phyloP scores from a whole-genome alignment of 2,888 invertebrate species.

The Drosophila barbarae region DNA sequence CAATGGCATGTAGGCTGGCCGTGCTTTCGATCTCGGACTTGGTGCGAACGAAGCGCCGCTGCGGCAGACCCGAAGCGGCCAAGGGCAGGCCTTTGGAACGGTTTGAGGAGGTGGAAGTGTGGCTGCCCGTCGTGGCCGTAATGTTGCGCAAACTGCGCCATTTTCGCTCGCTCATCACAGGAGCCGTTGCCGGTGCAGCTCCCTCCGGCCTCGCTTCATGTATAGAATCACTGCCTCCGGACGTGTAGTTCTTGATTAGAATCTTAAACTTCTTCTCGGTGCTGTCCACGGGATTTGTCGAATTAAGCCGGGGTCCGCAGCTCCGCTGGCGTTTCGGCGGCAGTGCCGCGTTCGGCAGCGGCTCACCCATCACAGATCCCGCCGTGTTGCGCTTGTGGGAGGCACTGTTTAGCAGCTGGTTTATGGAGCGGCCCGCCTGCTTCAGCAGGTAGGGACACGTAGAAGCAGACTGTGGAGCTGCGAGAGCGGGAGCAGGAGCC shows the following conservation, averaged over 20 bases:
- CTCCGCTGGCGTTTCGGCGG: conserved; percentile 72
- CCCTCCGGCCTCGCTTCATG: conserved; percentile 35
- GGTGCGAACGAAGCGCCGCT: conserved; percentile 59
- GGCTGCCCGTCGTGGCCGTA: conserved; percentile 22
- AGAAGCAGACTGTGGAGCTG: conserved; percentile 16
- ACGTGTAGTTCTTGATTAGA: conserved; percentile 63
- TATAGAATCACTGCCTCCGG: conserved; percentile 35
- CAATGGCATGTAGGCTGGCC: conserved; percentile 66
- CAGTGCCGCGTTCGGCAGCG: conserved; percentile 27
- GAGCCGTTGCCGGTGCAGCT: conserved; percentile 45
- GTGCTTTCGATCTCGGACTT: conserved; percentile 58
- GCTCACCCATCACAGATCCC: conserved; percentile 26
- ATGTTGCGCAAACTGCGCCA: conserved; percentile 63
- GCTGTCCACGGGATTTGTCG: conserved; percentile 36
- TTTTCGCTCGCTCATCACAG: conserved; percentile 54
- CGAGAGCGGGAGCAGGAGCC: conserved; percentile 1
- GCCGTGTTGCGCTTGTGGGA: conserved; percentile 51
- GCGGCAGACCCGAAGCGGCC: conserved; percentile 14
- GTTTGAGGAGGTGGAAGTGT: conserved; percentile 17
- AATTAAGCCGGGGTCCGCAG: conserved; percentile 70
- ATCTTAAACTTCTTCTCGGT: conserved; percentile 63
- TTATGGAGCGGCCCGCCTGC: conserved; percentile 68
- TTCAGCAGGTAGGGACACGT: conserved; percentile 60
- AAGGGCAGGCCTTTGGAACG: conserved; percentile 28
- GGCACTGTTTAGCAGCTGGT: conserved; percentile 53